Evolutionary conservation across 1,140 invertebrate genomes (phyloP), one percentile per base, ranked within the genome.

Genomic region (Aculops lycopersici): DNA sequence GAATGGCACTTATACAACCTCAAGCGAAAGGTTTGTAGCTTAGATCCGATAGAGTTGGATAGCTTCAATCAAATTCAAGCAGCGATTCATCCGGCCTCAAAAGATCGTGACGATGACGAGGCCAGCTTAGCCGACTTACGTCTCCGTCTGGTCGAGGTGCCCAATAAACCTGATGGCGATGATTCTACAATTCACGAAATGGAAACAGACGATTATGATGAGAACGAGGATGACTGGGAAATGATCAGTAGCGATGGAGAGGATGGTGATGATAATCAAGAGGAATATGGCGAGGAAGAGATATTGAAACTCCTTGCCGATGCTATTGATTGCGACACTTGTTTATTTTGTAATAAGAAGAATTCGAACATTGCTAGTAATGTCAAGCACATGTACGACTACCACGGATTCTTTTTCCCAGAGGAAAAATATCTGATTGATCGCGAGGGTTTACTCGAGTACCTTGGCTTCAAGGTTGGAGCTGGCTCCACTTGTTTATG

Each of bases 341-440:
- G 88, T 54, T 58, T 97, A 4, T 97, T 97, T 58, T 97, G 90
- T 52, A 57, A 61, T 12, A 62, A 77, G 46, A 65, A 72, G 37
- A 78, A 72, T 21, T 60, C 60, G 21, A 69, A 66, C 43, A 59
- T 80, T 49, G 66, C 77, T 15, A 67, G 69, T 44, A 90, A 84
- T 59, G 53, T 94, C 3, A 70, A 74, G 45, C 90, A 97, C 51
- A 95, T 97, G 88, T 74, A 71, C 2, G 49, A 64, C 20, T 62
- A 57, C 2, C 90, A 97, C 64, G 80, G 81, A 14, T 95, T 97
- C 58, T 92, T 92, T 52, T 67, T 92, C 55, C 73, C 88, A 41
- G 84, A 95, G 61, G 59, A 72, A 12, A 80, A 95, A 49, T 95
- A 69, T 59, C 71, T 86, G 49, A 56, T 58, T 16, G 72, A 95